A percentile compares a stretch with the other conserved stretches of the same genome.
phyloP scores from a whole-genome alignment of 2,888 invertebrate species.

The Drosophila tanythrix region DNA sequence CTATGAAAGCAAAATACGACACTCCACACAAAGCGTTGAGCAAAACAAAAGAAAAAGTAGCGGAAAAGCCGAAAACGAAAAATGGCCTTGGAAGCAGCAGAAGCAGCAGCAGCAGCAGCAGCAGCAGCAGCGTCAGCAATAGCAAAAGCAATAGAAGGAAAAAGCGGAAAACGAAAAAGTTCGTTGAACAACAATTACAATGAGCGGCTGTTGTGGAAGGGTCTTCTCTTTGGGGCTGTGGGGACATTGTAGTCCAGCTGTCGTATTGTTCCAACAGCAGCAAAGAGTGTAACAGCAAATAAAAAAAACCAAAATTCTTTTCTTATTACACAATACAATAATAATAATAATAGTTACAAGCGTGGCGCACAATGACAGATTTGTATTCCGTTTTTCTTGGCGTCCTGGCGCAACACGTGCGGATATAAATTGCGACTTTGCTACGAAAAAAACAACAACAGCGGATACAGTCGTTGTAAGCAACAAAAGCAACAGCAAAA shows the following conservation, averaged over 20 bases:
- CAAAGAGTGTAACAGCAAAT: conserved; percentile 20
- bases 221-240: not conserved
- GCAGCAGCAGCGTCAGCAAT: conserved; percentile 3
- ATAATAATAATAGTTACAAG: conserved; percentile 69
- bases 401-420: conserved; percentile 57
- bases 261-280: conserved; percentile 50
- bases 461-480: conserved; percentile 25
- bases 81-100: conserved; percentile 21
- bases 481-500: conserved; percentile 8
- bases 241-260: conserved; percentile 51
- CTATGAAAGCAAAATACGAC: conserved; percentile 59
- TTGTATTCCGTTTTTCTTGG: conserved; percentile 51
- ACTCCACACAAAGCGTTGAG: conserved; percentile 56
- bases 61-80: conserved; percentile 29
- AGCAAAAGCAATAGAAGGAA: conserved; percentile 9
- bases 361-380: conserved; percentile 68
- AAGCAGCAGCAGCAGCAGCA: conserved; percentile 1
- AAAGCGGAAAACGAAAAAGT: conserved; percentile 64
- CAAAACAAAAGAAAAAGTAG: conserved; percentile 55
- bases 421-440: conserved; percentile 60
- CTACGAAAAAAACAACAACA: conserved; percentile 8
- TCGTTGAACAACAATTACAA: conserved; percentile 76
- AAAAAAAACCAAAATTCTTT: conserved; percentile 34
- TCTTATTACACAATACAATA: conserved; percentile 58
- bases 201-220: conserved; percentile 42